Evolutionary conservation across 2,888 invertebrate species (phyloP).

Genomic region (Thecocarcelia acutangulata): DNA sequence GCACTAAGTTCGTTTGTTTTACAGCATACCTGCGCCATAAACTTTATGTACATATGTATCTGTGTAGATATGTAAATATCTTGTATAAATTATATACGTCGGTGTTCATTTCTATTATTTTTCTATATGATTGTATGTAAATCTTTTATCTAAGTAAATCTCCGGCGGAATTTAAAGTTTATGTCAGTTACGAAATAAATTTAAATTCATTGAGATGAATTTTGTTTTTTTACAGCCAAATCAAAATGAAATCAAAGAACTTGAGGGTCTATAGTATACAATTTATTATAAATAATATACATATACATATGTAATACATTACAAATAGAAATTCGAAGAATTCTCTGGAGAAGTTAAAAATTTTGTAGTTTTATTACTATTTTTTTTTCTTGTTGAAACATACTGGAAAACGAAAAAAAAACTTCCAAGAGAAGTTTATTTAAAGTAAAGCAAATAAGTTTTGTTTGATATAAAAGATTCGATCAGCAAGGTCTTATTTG

Average conservation of each 20-base stretch:
- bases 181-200: constrained; percentile 49
- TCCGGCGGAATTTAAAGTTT: constrained; percentile 39
- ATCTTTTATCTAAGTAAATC: constrained; percentile 26
- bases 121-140: no score
- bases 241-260: constrained; percentile 44
- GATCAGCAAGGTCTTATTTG: no score
- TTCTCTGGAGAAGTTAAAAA: constrained; percentile 20
- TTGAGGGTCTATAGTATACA: constrained; percentile 3
- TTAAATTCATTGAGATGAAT: constrained; percentile 50
- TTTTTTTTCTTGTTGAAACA: no score
- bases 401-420: neutral
- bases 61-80: no score
- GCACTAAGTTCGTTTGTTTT: no score
- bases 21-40: no score
- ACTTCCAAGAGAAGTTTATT: neutral
- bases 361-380: no score
- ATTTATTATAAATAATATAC: neutral
- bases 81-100: no score
- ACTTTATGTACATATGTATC: no score
- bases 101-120: neutral
- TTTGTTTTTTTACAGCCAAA: constrained; percentile 23
- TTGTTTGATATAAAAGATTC: no score
- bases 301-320: no score
- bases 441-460: no score
- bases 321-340: neutral